Conservation (phyloP, 2,797 vertebrate genomes). For the Gallinago solitaria region DNA sequence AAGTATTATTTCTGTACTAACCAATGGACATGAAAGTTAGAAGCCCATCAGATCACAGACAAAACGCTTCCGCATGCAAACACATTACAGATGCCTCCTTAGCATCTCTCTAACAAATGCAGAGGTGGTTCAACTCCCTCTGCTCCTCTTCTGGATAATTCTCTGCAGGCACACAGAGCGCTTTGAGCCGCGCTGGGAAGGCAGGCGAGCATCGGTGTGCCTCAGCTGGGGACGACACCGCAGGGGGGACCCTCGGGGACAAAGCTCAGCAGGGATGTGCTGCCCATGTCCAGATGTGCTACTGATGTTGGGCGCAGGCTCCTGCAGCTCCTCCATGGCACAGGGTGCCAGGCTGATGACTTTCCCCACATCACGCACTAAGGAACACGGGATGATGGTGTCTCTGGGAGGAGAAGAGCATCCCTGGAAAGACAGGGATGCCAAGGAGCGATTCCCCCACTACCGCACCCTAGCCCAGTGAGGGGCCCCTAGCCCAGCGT, state of each 20-base stretch:
- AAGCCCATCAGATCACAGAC: not conserved
- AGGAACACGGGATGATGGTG: fast-evolving
- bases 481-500: fast-evolving
- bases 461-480: too few relatives aligned
- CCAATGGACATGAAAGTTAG: not conserved
- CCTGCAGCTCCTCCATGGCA: not conserved
- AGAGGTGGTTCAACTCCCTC: not conserved
- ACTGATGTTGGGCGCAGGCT: fast-evolving
- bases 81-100: not conserved
- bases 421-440: not conserved
- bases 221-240: fast-evolving
- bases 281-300: fast-evolving
- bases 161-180: not conserved
- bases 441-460: fast-evolving
- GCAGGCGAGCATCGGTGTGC: not conserved
- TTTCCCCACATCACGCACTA: not conserved
- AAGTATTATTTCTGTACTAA: not conserved
- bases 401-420: not conserved
- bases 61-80: not conserved
- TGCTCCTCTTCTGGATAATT: conserved; percentile 31
- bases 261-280: not conserved
- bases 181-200: fast-evolving
- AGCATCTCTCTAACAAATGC: not conserved
- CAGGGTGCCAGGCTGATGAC: not conserved
- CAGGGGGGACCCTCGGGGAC: not conserved